Percentiles rank a stretch among this genome's conserved stretches.
Conservation (phyloP, 1,140 invertebrate genomes). For the Plodia interpunctella region DNA sequence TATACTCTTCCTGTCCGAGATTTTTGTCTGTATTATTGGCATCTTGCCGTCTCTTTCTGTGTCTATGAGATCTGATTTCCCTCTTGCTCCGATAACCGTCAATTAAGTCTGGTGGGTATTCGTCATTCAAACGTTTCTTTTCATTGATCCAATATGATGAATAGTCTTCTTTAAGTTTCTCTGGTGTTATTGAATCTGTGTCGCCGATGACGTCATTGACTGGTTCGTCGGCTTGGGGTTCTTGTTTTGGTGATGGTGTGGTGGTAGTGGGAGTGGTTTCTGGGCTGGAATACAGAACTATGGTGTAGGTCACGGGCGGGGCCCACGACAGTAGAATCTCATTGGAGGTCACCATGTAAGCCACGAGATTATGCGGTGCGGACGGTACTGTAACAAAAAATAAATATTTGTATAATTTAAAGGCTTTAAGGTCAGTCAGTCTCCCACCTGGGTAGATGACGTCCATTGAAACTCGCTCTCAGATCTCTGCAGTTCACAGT, state of each 20-base stretch:
- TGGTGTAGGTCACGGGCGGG: constrained; percentile 82
- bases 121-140: constrained; percentile 46
- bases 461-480: too few relatives aligned
- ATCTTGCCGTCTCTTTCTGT: constrained; percentile 62
- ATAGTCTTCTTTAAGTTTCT: constrained; percentile 43
- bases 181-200: constrained; percentile 24
- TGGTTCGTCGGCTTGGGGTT: constrained; percentile 47
- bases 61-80: constrained; percentile 50
- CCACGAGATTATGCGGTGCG: constrained; percentile 88
- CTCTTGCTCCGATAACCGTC: constrained; percentile 45
- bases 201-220: constrained; percentile 32
- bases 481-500: too few relatives aligned
- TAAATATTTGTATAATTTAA: background rate
- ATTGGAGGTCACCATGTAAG: constrained; percentile 84
- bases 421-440: too few relatives aligned
- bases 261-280: constrained; percentile 44
- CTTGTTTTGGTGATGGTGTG: constrained; percentile 32
- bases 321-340: constrained; percentile 89
- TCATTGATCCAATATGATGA: constrained; percentile 49
- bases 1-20: constrained; percentile 33
- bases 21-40: constrained; percentile 40
- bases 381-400: constrained; percentile 82
- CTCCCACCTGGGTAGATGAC: too few relatives aligned
- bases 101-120: constrained; percentile 45
- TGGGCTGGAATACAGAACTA: constrained; percentile 81